Evolutionary conservation across 1,140 invertebrate genomes (phyloP).

Genomic region (Agrilus planipennis): DNA sequence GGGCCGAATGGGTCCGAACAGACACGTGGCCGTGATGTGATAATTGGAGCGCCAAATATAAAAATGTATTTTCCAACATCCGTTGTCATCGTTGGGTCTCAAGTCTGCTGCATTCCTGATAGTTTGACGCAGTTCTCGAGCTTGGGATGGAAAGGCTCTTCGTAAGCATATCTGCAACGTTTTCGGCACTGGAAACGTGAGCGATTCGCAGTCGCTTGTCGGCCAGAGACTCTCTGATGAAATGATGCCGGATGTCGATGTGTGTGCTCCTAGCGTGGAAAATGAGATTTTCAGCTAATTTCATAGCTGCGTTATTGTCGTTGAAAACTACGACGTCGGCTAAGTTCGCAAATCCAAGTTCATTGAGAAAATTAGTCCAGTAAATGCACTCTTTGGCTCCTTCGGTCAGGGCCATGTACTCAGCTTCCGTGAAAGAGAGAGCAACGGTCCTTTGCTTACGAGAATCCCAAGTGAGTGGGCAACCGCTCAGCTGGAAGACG

Average conservation of each 20-base stretch:
- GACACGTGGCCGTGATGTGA: no score
- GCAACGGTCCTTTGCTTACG: conserved; percentile 31
- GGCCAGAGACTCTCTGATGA: conserved; percentile 10
- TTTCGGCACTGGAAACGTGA: conserved; percentile 11
- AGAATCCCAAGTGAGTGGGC: conserved; percentile 24
- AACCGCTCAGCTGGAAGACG: conserved; percentile 20
- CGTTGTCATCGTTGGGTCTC: no score
- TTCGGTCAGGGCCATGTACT: conserved; percentile 30
- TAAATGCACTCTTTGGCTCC: conserved; percentile 21
- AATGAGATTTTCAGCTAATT: conserved; percentile 16
- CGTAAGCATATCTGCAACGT: conserved; percentile 22
- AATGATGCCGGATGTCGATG: conserved; percentile 26
- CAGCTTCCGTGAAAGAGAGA: conserved; percentile 31
- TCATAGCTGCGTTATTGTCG: conserved; percentile 20
- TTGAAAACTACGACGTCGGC: conserved; percentile 10
- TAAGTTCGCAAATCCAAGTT: conserved; percentile 10
- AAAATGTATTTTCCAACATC: no score
- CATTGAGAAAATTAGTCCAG: conserved; percentile 11
- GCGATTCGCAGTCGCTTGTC: conserved; percentile 9
- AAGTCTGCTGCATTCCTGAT: no score
- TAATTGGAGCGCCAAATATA: no score
- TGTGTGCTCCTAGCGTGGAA: conserved; percentile 24
- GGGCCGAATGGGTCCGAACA: no score
- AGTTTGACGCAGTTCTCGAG: no score
- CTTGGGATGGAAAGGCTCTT: no score